A percentile compares a stretch with the other conserved stretches of the same genome.
phyloP scores from a whole-genome alignment of 2,113 vertebrate species.

The Gymnogyps californianus region DNA sequence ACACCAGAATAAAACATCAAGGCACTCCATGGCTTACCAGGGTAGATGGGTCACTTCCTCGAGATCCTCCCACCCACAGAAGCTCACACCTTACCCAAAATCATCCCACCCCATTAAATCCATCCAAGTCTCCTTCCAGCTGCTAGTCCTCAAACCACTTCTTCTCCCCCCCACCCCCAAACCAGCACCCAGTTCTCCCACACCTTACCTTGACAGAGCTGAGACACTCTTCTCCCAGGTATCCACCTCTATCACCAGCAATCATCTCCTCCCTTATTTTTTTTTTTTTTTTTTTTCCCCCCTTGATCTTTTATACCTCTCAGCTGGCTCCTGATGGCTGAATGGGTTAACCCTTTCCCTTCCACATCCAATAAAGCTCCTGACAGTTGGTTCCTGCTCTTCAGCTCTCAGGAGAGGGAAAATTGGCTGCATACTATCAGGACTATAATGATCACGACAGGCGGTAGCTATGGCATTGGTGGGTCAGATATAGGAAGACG shows the following conservation, averaged over 20 bases:
- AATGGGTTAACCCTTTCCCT: background rate
- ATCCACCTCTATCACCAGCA: fast-evolving
- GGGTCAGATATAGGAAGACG: background rate
- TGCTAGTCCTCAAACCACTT: background rate
- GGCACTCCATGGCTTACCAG: background rate
- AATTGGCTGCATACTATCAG: background rate
- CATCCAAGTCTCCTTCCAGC: background rate
- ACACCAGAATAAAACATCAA: background rate
- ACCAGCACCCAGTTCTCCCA: background rate
- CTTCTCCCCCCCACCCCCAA: background rate
- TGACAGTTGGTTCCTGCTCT: background rate
- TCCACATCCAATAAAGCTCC: background rate
- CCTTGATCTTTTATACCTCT: background rate
- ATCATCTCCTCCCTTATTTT: fast-evolving
- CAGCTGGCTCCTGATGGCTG: background rate
- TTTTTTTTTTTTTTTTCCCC: too few species aligned
- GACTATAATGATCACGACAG: background rate
- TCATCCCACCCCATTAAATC: background rate
- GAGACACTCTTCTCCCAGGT: fast-evolving
- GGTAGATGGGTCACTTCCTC: background rate
- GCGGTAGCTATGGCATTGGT: background rate
- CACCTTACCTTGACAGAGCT: background rate
- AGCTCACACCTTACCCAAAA: background rate
- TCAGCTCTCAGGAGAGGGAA: background rate
- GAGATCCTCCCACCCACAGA: background rate